Evolutionary conservation across 2,113 vertebrate genomes (phyloP).

Genomic region (Cyprinus carpio): DNA sequence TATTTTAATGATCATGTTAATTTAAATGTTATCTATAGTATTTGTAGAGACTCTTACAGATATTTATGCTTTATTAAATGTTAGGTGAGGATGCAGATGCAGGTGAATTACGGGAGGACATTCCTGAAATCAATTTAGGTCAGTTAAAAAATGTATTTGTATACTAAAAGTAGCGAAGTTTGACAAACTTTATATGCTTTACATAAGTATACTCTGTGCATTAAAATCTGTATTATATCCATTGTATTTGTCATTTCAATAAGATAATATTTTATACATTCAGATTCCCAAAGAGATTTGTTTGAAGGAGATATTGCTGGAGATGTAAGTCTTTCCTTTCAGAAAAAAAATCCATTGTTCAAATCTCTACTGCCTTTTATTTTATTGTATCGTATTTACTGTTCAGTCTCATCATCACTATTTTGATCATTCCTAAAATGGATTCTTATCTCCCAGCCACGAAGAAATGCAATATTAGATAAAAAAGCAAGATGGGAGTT

Average conservation of each 20-base stretch:
- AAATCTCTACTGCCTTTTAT: neutral
- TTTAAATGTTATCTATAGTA: neutral
- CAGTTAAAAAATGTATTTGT: neutral
- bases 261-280: neutral
- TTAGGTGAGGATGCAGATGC: constrained; percentile 66
- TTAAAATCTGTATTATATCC: neutral
- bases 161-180: neutral
- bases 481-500: constrained; percentile 81
- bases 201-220: neutral
- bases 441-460: constrained; percentile 65
- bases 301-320: constrained; percentile 75
- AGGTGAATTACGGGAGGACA: constrained; percentile 72
- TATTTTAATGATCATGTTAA: neutral
- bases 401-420: neutral
- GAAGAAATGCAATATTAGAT: constrained; percentile 79
- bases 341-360: neutral
- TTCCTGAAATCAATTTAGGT: constrained; percentile 74
- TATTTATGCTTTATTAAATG: constrained; percentile 13
- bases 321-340: constrained; percentile 63
- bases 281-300: constrained; percentile 64
- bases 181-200: neutral
- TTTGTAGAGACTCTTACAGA: constrained; percentile 4
- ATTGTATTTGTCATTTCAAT: neutral
- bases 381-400: neutral
- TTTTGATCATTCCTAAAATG: neutral